These are phyloP conservation scores for Fragum fragum DNA, from an alignment of 2,888 invertebrate genomes.

Conservation along the genomic window DNA sequence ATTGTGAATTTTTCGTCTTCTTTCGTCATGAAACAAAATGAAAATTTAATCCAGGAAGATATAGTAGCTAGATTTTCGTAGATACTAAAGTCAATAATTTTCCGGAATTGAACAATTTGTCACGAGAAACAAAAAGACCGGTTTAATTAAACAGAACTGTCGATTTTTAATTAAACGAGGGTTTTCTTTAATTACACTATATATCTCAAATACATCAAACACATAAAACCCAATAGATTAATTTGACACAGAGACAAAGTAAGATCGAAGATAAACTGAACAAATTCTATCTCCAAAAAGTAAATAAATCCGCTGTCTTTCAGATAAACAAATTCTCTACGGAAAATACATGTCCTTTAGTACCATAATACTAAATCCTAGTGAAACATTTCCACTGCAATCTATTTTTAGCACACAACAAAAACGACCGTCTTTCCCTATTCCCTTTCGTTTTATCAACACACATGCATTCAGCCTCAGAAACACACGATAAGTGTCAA, in stretches of 20 bases:
- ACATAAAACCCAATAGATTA: too few species aligned
- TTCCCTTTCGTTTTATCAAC: not conserved
- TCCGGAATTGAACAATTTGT: too few species aligned
- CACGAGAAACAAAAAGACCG: too few species aligned
- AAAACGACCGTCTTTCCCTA: slow-evolving; percentile 1
- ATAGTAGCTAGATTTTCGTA: not conserved
- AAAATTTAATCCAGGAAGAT: not conserved
- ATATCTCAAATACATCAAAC: too few species aligned
- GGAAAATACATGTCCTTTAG: not conserved
- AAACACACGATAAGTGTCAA: not conserved
- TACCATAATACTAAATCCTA: not conserved
- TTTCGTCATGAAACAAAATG: not conserved
- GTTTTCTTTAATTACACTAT: too few species aligned
- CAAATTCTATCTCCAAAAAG: not conserved
- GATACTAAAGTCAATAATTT: too few species aligned
- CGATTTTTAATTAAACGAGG: too few species aligned
- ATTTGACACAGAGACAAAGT: too few species aligned
- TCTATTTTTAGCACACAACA: slow-evolving; percentile 26
- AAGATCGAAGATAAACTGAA: too few species aligned
- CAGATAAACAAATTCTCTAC: not conserved
- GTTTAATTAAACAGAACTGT: too few species aligned
- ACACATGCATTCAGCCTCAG: slow-evolving; percentile 27
- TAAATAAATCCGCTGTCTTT: not conserved
- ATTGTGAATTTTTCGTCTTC: slow-evolving; percentile 1
- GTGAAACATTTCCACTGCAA: not conserved